Evolutionary conservation across 2,113 vertebrate genomes (phyloP), one percentile per base, ranked within the genome.

Genomic region (Bubalus kerabau): DNA sequence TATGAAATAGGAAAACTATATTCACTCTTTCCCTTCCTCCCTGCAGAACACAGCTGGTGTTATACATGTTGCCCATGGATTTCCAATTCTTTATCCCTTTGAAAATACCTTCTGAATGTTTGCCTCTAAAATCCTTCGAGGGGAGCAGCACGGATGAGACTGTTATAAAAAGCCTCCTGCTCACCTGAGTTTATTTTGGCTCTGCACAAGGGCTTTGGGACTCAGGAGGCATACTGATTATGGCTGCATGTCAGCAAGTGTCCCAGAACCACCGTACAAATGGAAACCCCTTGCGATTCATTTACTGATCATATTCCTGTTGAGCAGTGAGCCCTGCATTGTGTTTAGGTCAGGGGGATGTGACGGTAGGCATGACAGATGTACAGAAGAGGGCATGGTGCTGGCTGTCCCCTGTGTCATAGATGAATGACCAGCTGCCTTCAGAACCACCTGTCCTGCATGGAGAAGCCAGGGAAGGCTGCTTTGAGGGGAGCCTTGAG

Each of bases 81-180:
- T 94, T 96, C 95, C 67, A 92, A 48, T 84, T 71, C 91, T 95
- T 89, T 78, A 52, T 83, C 30, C 30, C 91, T 90, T 92, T 81
- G 81, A 95, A 96, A 95, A 91, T 67, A 64, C 46, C 60, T 90
- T 97, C 96, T 94, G 87, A 97, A 97, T 52, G 28, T 96, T 95
- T 54, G 80, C 89, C 46, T 92, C 87, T 96, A 90, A 98, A 97
- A 64, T 96, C 48, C 94, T 97, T 97, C 86, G 40, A 93, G 89
- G 82, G 89, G 36, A 95, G 50, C 92, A 8, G 76, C 48, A 46
- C 40, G 78, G 67, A 91, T 78, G 86, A 97, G 89, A 96, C 93
- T 86, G 59, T 96, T 91, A 93, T 91, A 86, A 95, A 98, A 97
- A 94, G 52, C n/a, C 50, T 96, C 90, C 78, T 85, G 71, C 24